These are phyloP conservation scores for Lagopus muta DNA, from an alignment of 2,113 vertebrate genomes.

Conservation along the genomic window DNA sequence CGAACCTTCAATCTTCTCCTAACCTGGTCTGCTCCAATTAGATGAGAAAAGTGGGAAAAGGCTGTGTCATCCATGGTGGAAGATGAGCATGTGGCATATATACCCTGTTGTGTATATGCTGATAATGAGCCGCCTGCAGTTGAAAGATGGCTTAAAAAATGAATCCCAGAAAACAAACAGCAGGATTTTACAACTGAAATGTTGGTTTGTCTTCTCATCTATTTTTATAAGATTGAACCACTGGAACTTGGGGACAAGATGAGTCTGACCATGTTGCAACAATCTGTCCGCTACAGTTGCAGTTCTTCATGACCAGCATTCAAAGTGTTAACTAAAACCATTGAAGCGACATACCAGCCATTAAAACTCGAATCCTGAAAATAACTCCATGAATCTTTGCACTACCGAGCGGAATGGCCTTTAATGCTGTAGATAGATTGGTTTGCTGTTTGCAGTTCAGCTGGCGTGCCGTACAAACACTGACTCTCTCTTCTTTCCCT, in stretches of 20 bases:
- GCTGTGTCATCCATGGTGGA: neutral
- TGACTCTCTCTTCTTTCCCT: slow-evolving; percentile 69
- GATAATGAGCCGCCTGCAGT: neutral
- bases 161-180: slow-evolving; percentile 81
- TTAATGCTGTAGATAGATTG: slow-evolving; percentile 71
- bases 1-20: slow-evolving; percentile 8
- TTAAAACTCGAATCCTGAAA: slow-evolving; percentile 77
- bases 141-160: slow-evolving; percentile 34
- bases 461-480: neutral
- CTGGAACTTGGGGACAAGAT: slow-evolving; percentile 89
- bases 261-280: slow-evolving; percentile 74
- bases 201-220: slow-evolving; percentile 88
- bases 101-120: slow-evolving; percentile 6
- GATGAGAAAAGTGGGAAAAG: neutral
- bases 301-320: slow-evolving; percentile 87
- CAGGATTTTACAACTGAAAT: slow-evolving; percentile 89
- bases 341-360: slow-evolving; percentile 82
- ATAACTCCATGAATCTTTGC: slow-evolving; percentile 81
- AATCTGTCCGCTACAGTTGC: slow-evolving; percentile 88
- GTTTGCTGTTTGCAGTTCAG: slow-evolving; percentile 21
- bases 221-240: slow-evolving; percentile 83
- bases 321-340: slow-evolving; percentile 84
- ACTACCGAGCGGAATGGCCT: slow-evolving; percentile 80
- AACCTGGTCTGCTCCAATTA: neutral
- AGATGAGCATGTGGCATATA: neutral